Evolutionary conservation across 1,140 invertebrate genomes (phyloP), one percentile per base, ranked within the genome.

Genomic region (Drosophila nasuta): DNA sequence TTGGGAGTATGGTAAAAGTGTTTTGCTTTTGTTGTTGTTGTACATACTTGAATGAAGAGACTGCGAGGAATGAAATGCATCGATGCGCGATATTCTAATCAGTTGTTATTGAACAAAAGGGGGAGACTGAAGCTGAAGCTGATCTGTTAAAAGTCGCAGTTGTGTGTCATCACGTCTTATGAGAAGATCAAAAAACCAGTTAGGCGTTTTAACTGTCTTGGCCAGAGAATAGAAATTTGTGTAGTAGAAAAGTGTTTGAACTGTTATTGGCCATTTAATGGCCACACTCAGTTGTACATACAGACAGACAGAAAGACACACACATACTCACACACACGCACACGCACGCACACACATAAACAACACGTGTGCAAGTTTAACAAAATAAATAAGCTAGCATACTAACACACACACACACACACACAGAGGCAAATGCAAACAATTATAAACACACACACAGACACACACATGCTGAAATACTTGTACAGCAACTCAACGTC

Each of bases 151-250:
- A 15, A 56, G 52, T 35, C 52, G 52, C 30, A 56, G 58, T 20
- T 68, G 11, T 57, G 43, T 59, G 56, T 59, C 54, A 68, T 60
- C 66, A 6, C 49, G 28, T 30, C 46, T 48, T 6, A 11, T 52
- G 20, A 17, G 28, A 52, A 51, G 33, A 11, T 33, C n/a, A 65
- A 65, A 72, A 65, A 72, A 43, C 69, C 69, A 72, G 69, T 73
- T 73, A 59, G 25, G 52, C 41, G 49, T 66, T 62, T 45, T 11
- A 30, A 30, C 3, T 46, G 41, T 60, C 25, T 60, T 8, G 7
- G 43, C 6, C n/a, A 28, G 45, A 67, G 70, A 59, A 73, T 73
- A 59, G 70, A 73, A 73, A 73, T 73, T 73, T 33, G 35, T 59
- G 60, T 54, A 33, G 45, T 71, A 57, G 17, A 33, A 72, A 72